Conservation (phyloP, 2,888 invertebrate genomes). For the Protophormia terraenovae region DNA sequence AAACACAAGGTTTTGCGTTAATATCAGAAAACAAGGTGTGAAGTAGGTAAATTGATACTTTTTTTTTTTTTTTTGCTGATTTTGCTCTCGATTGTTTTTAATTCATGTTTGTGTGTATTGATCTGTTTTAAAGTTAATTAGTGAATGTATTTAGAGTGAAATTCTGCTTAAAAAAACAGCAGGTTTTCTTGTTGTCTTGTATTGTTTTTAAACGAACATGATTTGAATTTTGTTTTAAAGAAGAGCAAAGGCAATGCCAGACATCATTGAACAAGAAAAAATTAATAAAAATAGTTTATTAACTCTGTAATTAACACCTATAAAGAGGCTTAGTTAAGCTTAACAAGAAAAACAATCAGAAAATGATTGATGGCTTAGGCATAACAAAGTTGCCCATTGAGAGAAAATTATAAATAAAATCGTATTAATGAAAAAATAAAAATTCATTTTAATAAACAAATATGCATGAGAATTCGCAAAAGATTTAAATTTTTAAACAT, state of each 20-base stretch:
- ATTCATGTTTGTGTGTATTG: constrained; percentile 47
- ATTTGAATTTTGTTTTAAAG: constrained; percentile 6
- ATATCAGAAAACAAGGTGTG: constrained; percentile 60
- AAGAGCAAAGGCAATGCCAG: not conserved
- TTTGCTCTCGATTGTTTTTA: constrained; percentile 1
- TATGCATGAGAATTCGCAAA: not conserved
- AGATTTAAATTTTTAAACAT: not conserved
- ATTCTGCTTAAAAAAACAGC: constrained; percentile 51
- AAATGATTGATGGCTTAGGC: constrained; percentile 51
- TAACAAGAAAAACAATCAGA: constrained; percentile 39
- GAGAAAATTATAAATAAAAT: not conserved
- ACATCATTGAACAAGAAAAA: not conserved
- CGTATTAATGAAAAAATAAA: not conserved
- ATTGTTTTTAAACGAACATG: not conserved
- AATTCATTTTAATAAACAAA: not conserved
- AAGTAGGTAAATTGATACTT: constrained; percentile 62
- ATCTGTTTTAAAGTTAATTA: constrained; percentile 61
- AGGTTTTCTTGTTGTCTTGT: constrained; percentile 22
- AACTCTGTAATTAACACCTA: constrained; percentile 65
- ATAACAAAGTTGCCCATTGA: not conserved
- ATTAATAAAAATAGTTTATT: constrained; percentile 47
- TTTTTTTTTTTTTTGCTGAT: constrained; percentile 3
- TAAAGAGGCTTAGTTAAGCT: constrained; percentile 54
- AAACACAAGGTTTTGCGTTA: constrained; percentile 35
- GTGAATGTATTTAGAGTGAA: constrained; percentile 38